A percentile compares a stretch with the other conserved stretches of the same genome.
phyloP scores from a whole-genome alignment of 2,888 invertebrate genomes.

The Drosophila aldrichi region DNA sequence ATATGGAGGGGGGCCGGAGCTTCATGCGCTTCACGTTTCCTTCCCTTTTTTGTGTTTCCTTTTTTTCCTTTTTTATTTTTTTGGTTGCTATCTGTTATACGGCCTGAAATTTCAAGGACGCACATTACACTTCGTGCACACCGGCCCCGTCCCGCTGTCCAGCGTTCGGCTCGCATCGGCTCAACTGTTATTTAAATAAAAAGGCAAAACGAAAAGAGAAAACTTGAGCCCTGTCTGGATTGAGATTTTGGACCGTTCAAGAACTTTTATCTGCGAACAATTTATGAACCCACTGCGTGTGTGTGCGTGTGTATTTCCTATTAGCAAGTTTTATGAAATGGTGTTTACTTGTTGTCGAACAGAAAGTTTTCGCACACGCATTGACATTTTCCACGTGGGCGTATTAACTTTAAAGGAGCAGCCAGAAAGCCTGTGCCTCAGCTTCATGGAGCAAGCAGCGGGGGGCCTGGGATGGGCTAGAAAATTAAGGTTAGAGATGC shows the following conservation, averaged over 20 bases:
- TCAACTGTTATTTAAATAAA: constrained; percentile 56
- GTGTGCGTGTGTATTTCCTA: constrained; percentile 38
- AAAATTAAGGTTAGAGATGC: constrained; percentile 36
- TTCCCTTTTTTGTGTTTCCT: constrained; percentile 9
- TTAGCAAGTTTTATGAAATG: constrained; percentile 53
- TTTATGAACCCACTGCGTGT: constrained; percentile 37
- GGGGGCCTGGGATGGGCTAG: not conserved
- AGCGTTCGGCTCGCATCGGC: constrained; percentile 30
- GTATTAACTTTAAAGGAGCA: constrained; percentile 63
- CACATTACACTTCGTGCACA: constrained; percentile 73
- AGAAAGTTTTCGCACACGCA: constrained; percentile 46
- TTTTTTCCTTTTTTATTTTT: constrained; percentile 15
- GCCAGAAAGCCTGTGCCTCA: constrained; percentile 48
- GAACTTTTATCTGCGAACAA: constrained; percentile 49
- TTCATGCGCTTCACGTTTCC: not conserved
- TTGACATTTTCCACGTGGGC: constrained; percentile 46
- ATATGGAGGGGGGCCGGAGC: not conserved
- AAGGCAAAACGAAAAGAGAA: constrained; percentile 12
- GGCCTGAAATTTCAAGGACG: constrained; percentile 71
- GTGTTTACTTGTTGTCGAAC: constrained; percentile 57
- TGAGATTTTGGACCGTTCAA: constrained; percentile 40
- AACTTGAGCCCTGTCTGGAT: constrained; percentile 55
- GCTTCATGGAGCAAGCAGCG: constrained; percentile 19
- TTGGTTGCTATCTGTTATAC: constrained; percentile 60
- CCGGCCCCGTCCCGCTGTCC: constrained; percentile 8